These are phyloP conservation scores for Gnathonemus echidnorhynchus DNA, from an alignment of 2,113 vertebrate species.

Conservation along the genomic window DNA sequence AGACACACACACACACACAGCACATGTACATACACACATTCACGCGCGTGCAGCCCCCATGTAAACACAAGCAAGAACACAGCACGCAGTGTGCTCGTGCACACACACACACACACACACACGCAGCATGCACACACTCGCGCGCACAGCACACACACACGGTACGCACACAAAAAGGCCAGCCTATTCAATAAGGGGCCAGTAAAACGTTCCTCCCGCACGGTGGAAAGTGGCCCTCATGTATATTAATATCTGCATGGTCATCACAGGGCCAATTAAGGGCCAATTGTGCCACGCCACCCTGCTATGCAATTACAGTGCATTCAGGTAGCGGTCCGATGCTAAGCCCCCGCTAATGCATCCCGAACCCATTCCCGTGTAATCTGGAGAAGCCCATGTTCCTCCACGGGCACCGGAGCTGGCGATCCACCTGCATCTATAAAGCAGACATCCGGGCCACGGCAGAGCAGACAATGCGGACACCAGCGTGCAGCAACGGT, in stretches of 20 bases:
- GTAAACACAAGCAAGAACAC: background rate
- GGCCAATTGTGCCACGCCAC: constrained; percentile 3
- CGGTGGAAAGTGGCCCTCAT: no score
- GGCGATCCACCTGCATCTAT: background rate
- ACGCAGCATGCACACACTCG: background rate
- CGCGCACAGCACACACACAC: background rate
- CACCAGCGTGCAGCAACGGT: background rate
- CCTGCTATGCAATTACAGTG: constrained; percentile 20
- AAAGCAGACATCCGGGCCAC: background rate
- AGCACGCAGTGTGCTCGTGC: no score
- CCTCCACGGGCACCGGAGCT: background rate
- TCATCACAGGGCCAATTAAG: constrained; percentile 24
- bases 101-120: background rate
- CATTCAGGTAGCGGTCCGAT: background rate
- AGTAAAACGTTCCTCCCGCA: background rate
- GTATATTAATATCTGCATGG: background rate
- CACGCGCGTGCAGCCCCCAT: background rate
- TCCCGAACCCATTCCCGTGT: background rate
- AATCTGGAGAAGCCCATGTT: background rate
- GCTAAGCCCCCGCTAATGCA: background rate
- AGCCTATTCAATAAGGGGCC: background rate
- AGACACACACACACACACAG: background rate
- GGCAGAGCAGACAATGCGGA: background rate
- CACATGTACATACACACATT: no score
- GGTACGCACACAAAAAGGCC: background rate